Conservation (phyloP, 2,113 vertebrate species). For the Paramormyrops kingsleyae region DNA sequence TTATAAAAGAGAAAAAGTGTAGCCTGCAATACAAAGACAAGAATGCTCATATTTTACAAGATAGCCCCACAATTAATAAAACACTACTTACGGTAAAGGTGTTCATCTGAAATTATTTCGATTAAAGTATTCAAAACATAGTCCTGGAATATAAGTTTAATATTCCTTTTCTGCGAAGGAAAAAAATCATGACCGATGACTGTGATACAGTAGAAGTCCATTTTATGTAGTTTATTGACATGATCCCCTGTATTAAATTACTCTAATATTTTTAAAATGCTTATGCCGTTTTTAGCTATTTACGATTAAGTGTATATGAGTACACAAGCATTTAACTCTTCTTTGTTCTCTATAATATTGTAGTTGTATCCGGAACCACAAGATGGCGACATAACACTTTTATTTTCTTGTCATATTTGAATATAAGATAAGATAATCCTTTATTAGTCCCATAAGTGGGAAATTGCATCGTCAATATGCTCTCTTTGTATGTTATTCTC, state of each 20-base stretch:
- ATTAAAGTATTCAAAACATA: background rate
- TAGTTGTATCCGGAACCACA: background rate
- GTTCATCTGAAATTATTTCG: background rate
- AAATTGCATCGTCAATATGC: background rate
- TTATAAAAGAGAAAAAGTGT: background rate
- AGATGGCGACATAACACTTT: background rate
- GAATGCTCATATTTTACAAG: background rate
- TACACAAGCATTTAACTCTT: background rate
- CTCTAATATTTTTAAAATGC: background rate
- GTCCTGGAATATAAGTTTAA: background rate
- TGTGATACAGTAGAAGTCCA: background rate
- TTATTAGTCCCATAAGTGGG: no score
- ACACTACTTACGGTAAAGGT: background rate
- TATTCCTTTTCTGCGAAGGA: background rate
- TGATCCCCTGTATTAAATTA: background rate
- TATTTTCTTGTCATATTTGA: background rate
- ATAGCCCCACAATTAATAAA: background rate
- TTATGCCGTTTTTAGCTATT: background rate
- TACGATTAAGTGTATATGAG: background rate
- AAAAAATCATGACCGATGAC: background rate
- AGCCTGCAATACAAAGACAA: background rate
- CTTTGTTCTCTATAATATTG: background rate
- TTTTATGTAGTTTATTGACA: background rate
- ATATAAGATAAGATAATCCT: no score
- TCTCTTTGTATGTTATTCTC: background rate